A percentile compares a stretch with the other conserved stretches of the same genome.
Conservation (phyloP, 2,113 vertebrate genomes). For the Xerus inauris region DNA sequence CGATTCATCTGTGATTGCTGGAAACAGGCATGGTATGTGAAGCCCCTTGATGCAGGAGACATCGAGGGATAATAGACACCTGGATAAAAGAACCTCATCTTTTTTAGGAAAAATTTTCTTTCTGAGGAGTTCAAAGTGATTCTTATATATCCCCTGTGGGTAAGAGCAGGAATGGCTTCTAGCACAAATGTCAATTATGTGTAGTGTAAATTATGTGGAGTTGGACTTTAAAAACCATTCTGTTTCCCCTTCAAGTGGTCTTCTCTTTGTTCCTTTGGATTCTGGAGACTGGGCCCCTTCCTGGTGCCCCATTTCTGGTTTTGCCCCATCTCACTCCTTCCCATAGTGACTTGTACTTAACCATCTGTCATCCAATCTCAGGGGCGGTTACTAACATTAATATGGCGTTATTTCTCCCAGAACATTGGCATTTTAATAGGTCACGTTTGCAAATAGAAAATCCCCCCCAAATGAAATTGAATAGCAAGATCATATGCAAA, state of each 20-base stretch:
- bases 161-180: not conserved
- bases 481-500: not conserved
- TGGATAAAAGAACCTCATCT: conserved; percentile 64
- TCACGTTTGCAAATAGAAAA: not conserved
- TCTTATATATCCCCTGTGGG: not conserved
- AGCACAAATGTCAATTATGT: not conserved
- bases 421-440: conserved; percentile 17
- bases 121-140: conserved; percentile 58
- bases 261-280: not conserved
- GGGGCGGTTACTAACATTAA: not conserved
- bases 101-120: conserved; percentile 31
- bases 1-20: not conserved
- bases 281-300: not conserved
- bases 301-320: not conserved
- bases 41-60: not conserved
- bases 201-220: not conserved
- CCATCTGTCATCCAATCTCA: not conserved
- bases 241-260: not conserved
- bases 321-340: not conserved
- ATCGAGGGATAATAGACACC: conserved; percentile 27
- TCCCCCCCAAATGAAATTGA: not conserved
- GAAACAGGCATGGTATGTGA: not conserved
- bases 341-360: not conserved
- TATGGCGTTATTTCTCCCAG: not conserved
- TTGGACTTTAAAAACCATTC: not conserved